phyloP scores from a whole-genome alignment of 2,113 vertebrate genomes.

The Australoheros scitulus region DNA sequence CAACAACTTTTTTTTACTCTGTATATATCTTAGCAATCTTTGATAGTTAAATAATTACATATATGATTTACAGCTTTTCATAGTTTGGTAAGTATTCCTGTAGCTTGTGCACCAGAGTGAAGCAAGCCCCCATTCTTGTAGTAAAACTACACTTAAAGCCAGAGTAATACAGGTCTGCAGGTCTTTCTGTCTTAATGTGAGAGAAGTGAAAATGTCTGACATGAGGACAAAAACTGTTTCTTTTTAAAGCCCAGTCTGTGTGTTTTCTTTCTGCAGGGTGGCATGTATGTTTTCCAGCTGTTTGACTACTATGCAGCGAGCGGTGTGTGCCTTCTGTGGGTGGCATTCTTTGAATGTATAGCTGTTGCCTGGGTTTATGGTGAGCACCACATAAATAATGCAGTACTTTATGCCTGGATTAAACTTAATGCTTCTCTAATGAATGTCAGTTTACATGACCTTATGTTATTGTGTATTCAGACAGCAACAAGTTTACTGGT shows the following conservation, averaged over 20 bases:
- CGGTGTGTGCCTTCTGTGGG: conserved; percentile 99
- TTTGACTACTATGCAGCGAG: conserved; percentile 99
- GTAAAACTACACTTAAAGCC: not conserved
- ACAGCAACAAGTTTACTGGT: not conserved
- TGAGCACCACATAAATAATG: conserved; percentile 76
- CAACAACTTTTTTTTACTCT: not conserved
- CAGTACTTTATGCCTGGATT: not conserved
- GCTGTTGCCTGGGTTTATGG: conserved; percentile 99
- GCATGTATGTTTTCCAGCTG: conserved; percentile 99
- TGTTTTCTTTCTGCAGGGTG: conserved; percentile 83
- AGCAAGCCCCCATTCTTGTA: not conserved
- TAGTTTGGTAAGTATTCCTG: not conserved
- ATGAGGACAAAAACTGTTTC: not conserved
- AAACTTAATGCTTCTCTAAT: not conserved
- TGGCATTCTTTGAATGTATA: conserved; percentile 99
- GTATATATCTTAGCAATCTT: not conserved
- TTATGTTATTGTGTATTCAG: not conserved
- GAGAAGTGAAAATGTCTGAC: not conserved
- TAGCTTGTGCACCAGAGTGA: too few species aligned
- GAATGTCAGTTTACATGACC: not conserved
- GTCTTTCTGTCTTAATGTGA: not conserved
- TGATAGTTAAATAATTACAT: not conserved
- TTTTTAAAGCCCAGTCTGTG: not conserved
- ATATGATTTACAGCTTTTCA: not conserved
- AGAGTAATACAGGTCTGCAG: not conserved